phyloP scores from a whole-genome alignment of 1,140 invertebrate genomes.

The Probaryconus sp. region DNA sequence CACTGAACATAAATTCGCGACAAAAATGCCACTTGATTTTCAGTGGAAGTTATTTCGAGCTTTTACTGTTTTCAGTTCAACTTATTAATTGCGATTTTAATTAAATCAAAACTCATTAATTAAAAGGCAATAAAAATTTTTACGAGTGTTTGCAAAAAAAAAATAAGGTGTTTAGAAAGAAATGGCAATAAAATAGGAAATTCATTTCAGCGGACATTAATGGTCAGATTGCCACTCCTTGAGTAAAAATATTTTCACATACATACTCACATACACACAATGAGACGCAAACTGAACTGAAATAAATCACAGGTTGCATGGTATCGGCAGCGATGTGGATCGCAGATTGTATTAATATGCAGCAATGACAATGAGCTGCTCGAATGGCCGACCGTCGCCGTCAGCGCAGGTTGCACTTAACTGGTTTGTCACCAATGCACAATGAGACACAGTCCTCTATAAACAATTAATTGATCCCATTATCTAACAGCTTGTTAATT shows the following conservation, averaged over 20 bases:
- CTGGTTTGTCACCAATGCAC: constrained; percentile 9
- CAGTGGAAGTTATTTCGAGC: too few relatives aligned
- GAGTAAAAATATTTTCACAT: constrained; percentile 27
- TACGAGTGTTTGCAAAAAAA: too few relatives aligned
- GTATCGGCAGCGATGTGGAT: constrained; percentile 39
- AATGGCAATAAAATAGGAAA: constrained; percentile 2
- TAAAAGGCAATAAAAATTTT: too few relatives aligned
- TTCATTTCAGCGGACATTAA: too few relatives aligned
- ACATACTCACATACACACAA: too few relatives aligned
- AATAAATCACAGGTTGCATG: constrained; percentile 32
- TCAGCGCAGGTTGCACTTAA: constrained; percentile 31
- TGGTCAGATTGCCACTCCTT: constrained; percentile 25
- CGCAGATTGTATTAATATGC: constrained; percentile 48
- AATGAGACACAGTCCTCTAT: constrained; percentile 22
- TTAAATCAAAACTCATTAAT: too few relatives aligned
- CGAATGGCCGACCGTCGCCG: constrained; percentile 6
- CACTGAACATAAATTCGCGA: too few relatives aligned
- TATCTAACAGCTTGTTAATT: constrained; percentile 25
- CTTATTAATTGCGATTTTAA: too few relatives aligned
- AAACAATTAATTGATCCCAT: constrained; percentile 26
- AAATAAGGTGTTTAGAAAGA: too few relatives aligned
- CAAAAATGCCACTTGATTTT: too few relatives aligned
- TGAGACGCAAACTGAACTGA: constrained; percentile 8
- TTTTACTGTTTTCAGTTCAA: too few relatives aligned
- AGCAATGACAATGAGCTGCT: constrained; percentile 42